Evolutionary conservation across 2,797 vertebrate genomes (phyloP), one percentile per base, ranked within the genome.

Genomic region (Poeciliopsis infans): DNA sequence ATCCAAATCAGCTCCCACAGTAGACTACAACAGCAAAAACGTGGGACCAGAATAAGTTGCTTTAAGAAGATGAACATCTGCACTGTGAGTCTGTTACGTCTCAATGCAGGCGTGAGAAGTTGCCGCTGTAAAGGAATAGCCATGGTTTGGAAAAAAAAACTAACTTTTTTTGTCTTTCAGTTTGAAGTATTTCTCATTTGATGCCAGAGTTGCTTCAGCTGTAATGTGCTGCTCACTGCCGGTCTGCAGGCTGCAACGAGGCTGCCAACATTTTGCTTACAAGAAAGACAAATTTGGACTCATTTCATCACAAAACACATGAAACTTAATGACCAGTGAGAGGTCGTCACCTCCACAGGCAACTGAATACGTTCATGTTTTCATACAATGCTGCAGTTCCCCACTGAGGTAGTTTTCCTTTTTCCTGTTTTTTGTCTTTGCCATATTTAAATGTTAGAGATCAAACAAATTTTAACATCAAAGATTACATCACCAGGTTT

Each of bases 11-110:
- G 84, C 83, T 91, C 87, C 88, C 87, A 91, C 41, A 83, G 81
- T 85, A 76, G 85, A 90, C 79, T 80, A 81, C 84, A 83, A 84
- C 85, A 88, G 90, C 83, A 87, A 78, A 88, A 83, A 88, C 83
- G 81, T 87, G 82, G 87, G 90, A 86, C 88, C 88, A 82, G 88
- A 90, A 88, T 88, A 91, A 87, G 87, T 93, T 89, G 93, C 94
- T 93, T 94, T 95, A 95, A 93, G 95, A 46, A 95, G 93, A 87
- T 94, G 94, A 92, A 96, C 96, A 97, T 97, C 96, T 97, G 96
- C 94, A 94, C 84, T 83, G 75, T 79, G 89, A 88, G 66, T 55
- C 90, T 88, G 93, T 94, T 94, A 94, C 94, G 82, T 41, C 39
- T 20, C 10, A 41, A 23, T 66, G 61, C 7, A 64, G 16, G 15